Percentiles rank a stretch among this genome's conserved stretches.
phyloP scores from a whole-genome alignment of 35 echinoderm and acorn worm species.

The Nesometra sesokonis region DNA sequence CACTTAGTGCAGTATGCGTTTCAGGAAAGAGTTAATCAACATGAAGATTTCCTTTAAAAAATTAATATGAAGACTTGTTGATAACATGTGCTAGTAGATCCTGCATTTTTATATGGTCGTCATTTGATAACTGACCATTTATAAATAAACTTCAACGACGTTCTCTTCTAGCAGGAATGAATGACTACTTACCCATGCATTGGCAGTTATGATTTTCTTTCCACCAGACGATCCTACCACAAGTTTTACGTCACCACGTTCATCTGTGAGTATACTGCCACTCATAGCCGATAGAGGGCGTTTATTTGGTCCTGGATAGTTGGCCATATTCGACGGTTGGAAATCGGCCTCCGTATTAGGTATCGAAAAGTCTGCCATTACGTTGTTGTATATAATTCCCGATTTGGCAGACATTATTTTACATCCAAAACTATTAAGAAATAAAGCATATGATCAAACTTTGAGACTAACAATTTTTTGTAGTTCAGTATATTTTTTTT shows the following conservation, averaged over 20 bases:
- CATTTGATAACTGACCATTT: not conserved
- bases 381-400: conserved; percentile 50
- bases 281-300: conserved; percentile 29
- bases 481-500: not conserved
- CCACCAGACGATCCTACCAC: conserved; percentile 49
- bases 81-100: not conserved
- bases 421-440: conserved; percentile 38
- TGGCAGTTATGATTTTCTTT: conserved; percentile 30
- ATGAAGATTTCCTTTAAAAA: too few species aligned
- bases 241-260: conserved; percentile 30
- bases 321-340: conserved; percentile 13
- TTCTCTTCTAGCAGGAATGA: not conserved
- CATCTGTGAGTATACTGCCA: conserved; percentile 19
- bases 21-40: too few species aligned
- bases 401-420: conserved; percentile 27
- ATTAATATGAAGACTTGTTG: not conserved
- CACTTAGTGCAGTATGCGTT: too few species aligned
- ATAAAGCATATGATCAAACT: too few species aligned
- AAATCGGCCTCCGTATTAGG: conserved; percentile 15
- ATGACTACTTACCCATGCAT: conserved; percentile 34
- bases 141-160: not conserved
- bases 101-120: not conserved
- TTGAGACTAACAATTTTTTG: too few species aligned
- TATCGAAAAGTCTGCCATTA: conserved; percentile 29
- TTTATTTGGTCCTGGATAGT: conserved; percentile 17